Percentiles rank a stretch among this genome's conserved stretches.
These are phyloP conservation scores for Setophaga kirtlandii DNA, from an alignment of 2,113 vertebrate species.

Conservation along the genomic window DNA sequence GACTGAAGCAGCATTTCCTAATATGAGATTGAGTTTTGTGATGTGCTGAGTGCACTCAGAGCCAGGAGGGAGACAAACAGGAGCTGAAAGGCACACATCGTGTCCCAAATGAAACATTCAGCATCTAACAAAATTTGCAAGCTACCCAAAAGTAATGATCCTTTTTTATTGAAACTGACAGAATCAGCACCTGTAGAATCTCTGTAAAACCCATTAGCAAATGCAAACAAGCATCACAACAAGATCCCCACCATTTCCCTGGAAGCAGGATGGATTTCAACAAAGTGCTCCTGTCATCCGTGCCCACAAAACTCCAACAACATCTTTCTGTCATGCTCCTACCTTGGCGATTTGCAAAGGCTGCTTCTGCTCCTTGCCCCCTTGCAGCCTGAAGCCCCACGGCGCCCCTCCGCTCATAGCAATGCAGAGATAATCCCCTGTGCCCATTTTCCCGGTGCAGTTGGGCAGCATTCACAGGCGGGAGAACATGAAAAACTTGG, in stretches of 20 bases:
- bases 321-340: constrained; percentile 34
- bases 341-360: constrained; percentile 90
- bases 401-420: constrained; percentile 90
- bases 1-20: constrained; percentile 30
- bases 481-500: neutral
- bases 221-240: neutral
- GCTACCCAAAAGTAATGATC: neutral
- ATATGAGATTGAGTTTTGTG: neutral
- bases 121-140: neutral
- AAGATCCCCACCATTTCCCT: neutral
- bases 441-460: constrained; percentile 82
- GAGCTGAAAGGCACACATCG: neutral
- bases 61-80: neutral
- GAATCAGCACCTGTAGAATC: neutral
- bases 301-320: neutral
- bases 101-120: neutral
- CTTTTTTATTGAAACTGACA: neutral
- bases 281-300: neutral
- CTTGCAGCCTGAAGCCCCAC: constrained; percentile 91
- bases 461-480: constrained; percentile 53
- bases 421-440: constrained; percentile 90
- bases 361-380: constrained; percentile 84
- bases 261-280: neutral
- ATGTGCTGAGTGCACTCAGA: neutral
- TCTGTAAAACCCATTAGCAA: neutral